Evolutionary conservation across 2,797 vertebrate species (phyloP), one percentile per base, ranked within the genome.

Genomic region (Sarcophilus harrisii): DNA sequence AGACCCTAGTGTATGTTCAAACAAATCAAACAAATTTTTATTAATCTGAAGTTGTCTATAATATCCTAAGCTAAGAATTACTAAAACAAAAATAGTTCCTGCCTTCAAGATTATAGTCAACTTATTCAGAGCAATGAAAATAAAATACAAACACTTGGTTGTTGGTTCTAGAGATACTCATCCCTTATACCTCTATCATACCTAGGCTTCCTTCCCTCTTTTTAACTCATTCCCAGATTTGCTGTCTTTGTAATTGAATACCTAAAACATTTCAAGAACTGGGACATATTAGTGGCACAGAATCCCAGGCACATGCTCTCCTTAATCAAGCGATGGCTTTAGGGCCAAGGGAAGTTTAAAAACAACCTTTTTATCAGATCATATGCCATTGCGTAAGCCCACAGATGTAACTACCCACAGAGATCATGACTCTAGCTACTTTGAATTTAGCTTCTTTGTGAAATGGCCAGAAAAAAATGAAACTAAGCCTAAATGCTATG

Each of bases 391-490:
- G 93, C 96, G 90, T 92, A 91, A 90, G 94, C 92, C 90, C 4
- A 49, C 91, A 96, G 89, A 96, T 18, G 57, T 38, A 93, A 96
- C 14, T 52, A 92, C 95, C 95, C 89, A 91, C 93, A 96, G 96
- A 94, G 96, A 97, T 60, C 60, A 58, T 94, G 93, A 97, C 73
- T 97, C 95, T 92, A 90, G 93, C 96, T 97, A 96, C 93, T 98
- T 92, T 96, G 94, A 94, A 92, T 90, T 96, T 92, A 95, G 73
- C 93, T 92, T 91, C 95, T 97, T 90, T 96, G 94, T 96, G 96
- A 97, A 98, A 97, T 96, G 93, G 93, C 96, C 94, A 98, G 98
- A 97, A 94, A n/a, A 55, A 98, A 98, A 98, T 96, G 96, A 97
- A 96, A 73, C 18, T 66, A 97, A 97, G 96, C 97, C 96, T 96